Base-by-base conservation (phyloP, 2,797 vertebrate genomes). In the Leptodactylus fallax region DNA sequence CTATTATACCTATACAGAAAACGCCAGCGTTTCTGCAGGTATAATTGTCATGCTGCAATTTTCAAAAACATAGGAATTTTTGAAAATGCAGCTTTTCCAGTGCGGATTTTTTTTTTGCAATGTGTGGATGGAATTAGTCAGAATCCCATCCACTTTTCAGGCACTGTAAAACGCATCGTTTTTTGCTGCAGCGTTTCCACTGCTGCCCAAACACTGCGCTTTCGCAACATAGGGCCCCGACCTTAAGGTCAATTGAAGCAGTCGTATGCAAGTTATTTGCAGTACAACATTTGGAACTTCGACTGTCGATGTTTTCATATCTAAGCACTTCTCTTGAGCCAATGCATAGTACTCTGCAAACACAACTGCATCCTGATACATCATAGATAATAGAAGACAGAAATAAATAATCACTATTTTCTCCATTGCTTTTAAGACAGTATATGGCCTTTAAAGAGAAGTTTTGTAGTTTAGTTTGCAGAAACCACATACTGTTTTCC, bases 381-480 rank as follows among this genome's bases (percentile, higher is more conserved):
- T 47, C 8, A 72, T 21, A 47, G 19, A 47, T 72, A 21, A 72
- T 4, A 11, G 2, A 72, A 72, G 45, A 45, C 13, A 36, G 67
- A 72, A 47, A 21, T 47, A 72, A 72, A 49, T 71, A 71, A 13
- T 14, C 67, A 9, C 49, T 81, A 17, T 27, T 78, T 25, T 27
- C 53, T 56, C 11, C 3, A 78, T 78, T 55, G 13, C 76, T 55
- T 55, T n/a, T 78, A 6, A n/a, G 45, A 51, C 47, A 78, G 14
- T 55, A 4, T 17, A 79, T 27, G 16, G 77, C 23, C 23, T 56
- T 58, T 58, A 27, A 79, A 53, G 27, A 60, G 76, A 79, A 61
- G 56, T 56, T 79, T 27, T 79, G 77, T 27, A 27, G 53, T 56
- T 79, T 79, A 47, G 49, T 45, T 61, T 81, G 17, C 27, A 81